These are phyloP conservation scores for Indicator maculatus DNA, from an alignment of 2,113 vertebrate genomes.

Conservation along the genomic window DNA sequence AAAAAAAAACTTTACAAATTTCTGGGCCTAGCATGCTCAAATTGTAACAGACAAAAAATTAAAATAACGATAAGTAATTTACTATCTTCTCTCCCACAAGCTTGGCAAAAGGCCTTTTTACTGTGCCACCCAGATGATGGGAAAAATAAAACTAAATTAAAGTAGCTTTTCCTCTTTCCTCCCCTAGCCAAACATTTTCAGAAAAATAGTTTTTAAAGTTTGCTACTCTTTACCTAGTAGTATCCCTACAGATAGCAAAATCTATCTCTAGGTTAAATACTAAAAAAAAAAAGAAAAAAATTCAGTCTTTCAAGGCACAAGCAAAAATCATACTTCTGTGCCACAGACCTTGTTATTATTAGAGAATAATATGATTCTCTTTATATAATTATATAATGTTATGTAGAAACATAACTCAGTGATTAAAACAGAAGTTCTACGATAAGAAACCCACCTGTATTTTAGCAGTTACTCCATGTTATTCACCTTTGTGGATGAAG, in stretches of 20 bases:
- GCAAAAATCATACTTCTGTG: not conserved
- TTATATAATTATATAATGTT: not conserved
- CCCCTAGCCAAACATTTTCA: not conserved
- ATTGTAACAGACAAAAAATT: not conserved
- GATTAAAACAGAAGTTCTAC: not conserved
- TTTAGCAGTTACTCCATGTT: not conserved
- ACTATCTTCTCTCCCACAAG: not conserved
- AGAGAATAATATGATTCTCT: not conserved
- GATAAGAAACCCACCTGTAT: not conserved
- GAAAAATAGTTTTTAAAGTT: not conserved
- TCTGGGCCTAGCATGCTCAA: not conserved
- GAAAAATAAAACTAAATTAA: slow-evolving; percentile 24
- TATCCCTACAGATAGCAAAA: not conserved
- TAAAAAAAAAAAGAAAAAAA: not conserved
- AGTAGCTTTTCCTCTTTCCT: slow-evolving; percentile 20
- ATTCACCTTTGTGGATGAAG: not conserved
- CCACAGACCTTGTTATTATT: not conserved
- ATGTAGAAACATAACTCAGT: not conserved
- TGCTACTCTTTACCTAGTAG: not conserved
- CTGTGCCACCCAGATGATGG: not conserved
- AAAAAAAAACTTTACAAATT: not conserved
- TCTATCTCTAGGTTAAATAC: no score
- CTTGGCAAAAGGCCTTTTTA: not conserved
- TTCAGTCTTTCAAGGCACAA: not conserved
- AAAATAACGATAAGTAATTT: not conserved